Percentiles rank a stretch among this genome's conserved stretches.
These are phyloP conservation scores for Orthosia incerta DNA, from an alignment of 2,888 invertebrate genomes.

Conservation along the genomic window DNA sequence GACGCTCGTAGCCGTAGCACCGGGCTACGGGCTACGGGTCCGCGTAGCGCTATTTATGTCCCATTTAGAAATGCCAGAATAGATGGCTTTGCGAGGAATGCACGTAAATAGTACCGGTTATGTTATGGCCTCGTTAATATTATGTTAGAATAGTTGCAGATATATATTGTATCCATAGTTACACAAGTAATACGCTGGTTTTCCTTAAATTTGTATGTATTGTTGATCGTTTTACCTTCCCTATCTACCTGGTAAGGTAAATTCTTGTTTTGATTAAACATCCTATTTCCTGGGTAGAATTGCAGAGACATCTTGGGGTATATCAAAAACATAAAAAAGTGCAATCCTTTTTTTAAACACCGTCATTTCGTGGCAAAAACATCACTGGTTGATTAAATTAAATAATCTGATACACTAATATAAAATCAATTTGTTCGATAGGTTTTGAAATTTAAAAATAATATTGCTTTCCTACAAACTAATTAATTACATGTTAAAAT, in stretches of 20 bases:
- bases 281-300: not conserved
- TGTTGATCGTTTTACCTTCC: not conserved
- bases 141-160: not conserved
- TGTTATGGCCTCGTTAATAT: constrained; percentile 2
- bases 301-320: not conserved
- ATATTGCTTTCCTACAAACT: not conserved
- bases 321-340: not conserved
- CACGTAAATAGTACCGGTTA: constrained; percentile 7
- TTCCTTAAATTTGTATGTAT: not conserved
- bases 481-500: not conserved
- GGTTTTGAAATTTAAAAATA: not conserved
- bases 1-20: constrained; percentile 61
- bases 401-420: too few relatives aligned
- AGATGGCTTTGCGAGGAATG: constrained; percentile 32
- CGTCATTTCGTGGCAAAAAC: too few relatives aligned
- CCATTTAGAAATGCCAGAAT: constrained; percentile 43
- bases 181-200: not conserved
- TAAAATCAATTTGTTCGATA: not conserved
- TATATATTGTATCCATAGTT: not conserved
- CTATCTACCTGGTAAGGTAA: not conserved
- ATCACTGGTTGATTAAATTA: not conserved
- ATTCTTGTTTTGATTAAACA: not conserved
- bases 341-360: not conserved
- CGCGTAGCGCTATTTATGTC: constrained; percentile 46
- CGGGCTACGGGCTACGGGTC: constrained; percentile 61